A percentile compares a stretch with the other conserved stretches of the same genome.
These are phyloP conservation scores for Emydocephalus ijimae DNA, from an alignment of 2,113 vertebrate species.

Conservation along the genomic window DNA sequence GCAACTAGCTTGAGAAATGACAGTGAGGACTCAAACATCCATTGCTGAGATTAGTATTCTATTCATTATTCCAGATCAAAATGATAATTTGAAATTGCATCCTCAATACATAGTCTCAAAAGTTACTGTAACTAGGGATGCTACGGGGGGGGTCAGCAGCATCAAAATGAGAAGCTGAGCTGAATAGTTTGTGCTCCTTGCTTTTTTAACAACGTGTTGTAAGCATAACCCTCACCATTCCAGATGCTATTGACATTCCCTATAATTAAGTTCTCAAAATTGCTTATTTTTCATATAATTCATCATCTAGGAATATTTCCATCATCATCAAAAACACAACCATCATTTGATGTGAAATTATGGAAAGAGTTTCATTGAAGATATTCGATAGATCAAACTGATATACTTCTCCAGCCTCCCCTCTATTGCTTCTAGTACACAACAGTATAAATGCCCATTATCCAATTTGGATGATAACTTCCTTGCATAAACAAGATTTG, in stretches of 20 bases:
- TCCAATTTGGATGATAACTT: background rate
- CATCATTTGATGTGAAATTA: background rate
- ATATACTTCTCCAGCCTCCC: background rate
- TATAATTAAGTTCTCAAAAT: background rate
- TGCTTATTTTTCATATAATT: background rate
- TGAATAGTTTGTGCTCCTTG: background rate
- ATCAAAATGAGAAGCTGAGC: background rate
- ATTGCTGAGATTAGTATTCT: background rate
- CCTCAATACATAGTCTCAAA: background rate
- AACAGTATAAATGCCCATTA: background rate
- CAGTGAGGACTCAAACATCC: background rate
- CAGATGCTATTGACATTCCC: background rate
- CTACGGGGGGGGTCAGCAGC: background rate
- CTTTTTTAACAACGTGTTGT: background rate
- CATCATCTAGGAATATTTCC: background rate
- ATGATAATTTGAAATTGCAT: background rate
- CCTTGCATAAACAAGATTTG: background rate
- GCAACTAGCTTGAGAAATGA: conserved; percentile 22
- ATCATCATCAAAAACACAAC: background rate
- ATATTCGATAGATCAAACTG: background rate
- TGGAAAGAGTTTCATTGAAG: background rate
- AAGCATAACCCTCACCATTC: background rate
- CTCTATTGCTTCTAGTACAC: background rate
- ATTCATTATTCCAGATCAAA: background rate
- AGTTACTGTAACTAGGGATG: background rate